Evolutionary conservation across 2,888 invertebrate genomes (phyloP).

Genomic region (Tanaodytes sp.): DNA sequence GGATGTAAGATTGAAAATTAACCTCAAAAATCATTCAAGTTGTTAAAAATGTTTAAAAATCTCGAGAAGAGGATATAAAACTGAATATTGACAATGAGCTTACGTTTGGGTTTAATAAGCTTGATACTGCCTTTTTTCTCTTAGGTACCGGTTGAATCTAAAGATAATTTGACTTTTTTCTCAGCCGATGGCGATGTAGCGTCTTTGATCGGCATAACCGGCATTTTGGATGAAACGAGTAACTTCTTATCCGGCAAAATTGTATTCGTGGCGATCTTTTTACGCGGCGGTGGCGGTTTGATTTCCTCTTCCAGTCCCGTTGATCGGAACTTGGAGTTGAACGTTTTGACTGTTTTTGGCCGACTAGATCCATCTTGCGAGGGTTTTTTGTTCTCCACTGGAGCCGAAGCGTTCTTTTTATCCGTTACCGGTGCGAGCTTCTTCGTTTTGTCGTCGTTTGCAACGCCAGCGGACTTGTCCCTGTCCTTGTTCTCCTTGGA

Average conservation of each 20-base stretch:
- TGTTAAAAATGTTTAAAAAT: no score
- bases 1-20: no score
- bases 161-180: conserved; percentile 81
- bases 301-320: conserved; percentile 91
- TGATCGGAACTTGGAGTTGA: conserved; percentile 91
- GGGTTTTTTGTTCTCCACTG: conserved; percentile 84
- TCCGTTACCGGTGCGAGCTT: conserved; percentile 71
- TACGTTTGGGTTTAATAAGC: conserved; percentile 92
- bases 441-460: conserved; percentile 58
- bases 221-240: conserved; percentile 72
- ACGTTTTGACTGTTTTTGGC: conserved; percentile 93
- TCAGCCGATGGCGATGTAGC: conserved; percentile 77
- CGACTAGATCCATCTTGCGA: conserved; percentile 78
- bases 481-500: conserved; percentile 69
- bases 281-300: conserved; percentile 87
- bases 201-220: conserved; percentile 72
- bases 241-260: conserved; percentile 64
- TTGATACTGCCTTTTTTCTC: conserved; percentile 89
- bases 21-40: no score
- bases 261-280: conserved; percentile 74
- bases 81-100: conserved; percentile 75
- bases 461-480: conserved; percentile 61
- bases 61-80: no score
- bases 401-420: conserved; percentile 84
- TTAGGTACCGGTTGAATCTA: conserved; percentile 68